A percentile compares a stretch with the other conserved stretches of the same genome.
Conservation (phyloP, 2,113 vertebrate genomes). For the Nycticorax nycticorax region DNA sequence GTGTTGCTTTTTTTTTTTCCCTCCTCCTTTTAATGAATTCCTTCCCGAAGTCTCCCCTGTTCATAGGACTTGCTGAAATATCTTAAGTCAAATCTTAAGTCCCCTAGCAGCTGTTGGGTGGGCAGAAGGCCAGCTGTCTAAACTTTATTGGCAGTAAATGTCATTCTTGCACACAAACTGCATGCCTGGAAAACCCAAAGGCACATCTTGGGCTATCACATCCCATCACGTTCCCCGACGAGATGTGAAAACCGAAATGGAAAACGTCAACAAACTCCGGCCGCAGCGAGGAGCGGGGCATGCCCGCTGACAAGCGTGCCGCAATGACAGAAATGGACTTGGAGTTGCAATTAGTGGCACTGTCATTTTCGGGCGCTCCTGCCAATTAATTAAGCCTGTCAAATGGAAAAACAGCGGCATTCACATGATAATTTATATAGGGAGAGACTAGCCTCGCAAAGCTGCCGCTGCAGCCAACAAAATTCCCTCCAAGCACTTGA, state of each 20-base stretch:
- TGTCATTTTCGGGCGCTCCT: constrained; percentile 86
- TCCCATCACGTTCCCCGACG: constrained; percentile 32
- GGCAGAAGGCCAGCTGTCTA: constrained; percentile 37
- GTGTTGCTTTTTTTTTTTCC: too few relatives aligned
- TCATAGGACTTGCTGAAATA: not conserved
- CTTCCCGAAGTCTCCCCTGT: not conserved
- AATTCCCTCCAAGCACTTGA: constrained; percentile 63
- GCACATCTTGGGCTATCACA: constrained; percentile 46
- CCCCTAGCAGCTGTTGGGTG: constrained; percentile 63
- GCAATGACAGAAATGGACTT: constrained; percentile 81
- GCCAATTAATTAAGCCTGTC: constrained; percentile 90
- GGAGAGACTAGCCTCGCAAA: constrained; percentile 74
- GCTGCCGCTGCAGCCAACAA: constrained; percentile 43
- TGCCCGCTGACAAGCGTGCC: constrained; percentile 70
- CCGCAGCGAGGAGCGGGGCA: constrained; percentile 53
- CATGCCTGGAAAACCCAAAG: constrained; percentile 10
- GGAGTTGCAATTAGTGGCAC: constrained; percentile 88
- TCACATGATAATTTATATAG: constrained; percentile 87
- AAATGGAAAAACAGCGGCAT: constrained; percentile 79
- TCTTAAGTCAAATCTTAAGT: not conserved
- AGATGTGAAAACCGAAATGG: constrained; percentile 64
- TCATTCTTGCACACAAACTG: constrained; percentile 18
- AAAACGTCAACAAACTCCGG: constrained; percentile 48
- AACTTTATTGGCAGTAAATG: constrained; percentile 70
- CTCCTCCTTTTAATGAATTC: not conserved